Conservation (phyloP, 2,797 vertebrate species). For the Enteromius viviparus region DNA sequence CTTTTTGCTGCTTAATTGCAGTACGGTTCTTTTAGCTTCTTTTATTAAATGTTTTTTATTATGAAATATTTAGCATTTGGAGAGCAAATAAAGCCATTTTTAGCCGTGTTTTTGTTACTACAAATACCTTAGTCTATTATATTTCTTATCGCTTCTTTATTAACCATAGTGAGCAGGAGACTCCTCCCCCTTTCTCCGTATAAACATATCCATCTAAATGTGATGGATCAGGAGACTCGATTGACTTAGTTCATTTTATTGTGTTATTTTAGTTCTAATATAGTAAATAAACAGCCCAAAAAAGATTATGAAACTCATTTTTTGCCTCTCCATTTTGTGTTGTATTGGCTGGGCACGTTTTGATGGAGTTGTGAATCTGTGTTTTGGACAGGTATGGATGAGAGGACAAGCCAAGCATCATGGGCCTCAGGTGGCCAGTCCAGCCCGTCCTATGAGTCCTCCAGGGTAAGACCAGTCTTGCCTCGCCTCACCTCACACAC, state of each 20-base stretch:
- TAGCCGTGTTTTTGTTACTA: neutral
- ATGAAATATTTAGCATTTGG: neutral
- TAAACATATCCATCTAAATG: neutral
- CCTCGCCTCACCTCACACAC: neutral
- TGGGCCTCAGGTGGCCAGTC: slow-evolving; percentile 93
- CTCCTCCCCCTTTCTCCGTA: neutral
- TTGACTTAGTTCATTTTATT: neutral
- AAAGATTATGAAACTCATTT: neutral
- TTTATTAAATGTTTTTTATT: neutral
- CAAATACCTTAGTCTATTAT: neutral
- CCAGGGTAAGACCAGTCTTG: slow-evolving; percentile 87
- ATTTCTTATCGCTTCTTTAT: neutral
- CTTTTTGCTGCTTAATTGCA: neutral
- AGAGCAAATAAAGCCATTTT: neutral
- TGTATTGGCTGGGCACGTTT: slow-evolving; percentile 24
- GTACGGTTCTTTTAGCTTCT: neutral
- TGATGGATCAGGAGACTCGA: neutral
- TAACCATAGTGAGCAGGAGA: too few relatives aligned
- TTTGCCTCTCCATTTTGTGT: neutral
- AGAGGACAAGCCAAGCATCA: slow-evolving; percentile 86
- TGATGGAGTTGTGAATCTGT: slow-evolving; percentile 71
- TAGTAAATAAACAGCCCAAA: neutral
- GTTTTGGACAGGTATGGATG: slow-evolving; percentile 89
- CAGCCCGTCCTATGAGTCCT: slow-evolving; percentile 92
- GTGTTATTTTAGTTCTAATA: neutral